Evolutionary conservation across 1,140 invertebrate genomes (phyloP).

Genomic region (Hylaeus anthracinus): DNA sequence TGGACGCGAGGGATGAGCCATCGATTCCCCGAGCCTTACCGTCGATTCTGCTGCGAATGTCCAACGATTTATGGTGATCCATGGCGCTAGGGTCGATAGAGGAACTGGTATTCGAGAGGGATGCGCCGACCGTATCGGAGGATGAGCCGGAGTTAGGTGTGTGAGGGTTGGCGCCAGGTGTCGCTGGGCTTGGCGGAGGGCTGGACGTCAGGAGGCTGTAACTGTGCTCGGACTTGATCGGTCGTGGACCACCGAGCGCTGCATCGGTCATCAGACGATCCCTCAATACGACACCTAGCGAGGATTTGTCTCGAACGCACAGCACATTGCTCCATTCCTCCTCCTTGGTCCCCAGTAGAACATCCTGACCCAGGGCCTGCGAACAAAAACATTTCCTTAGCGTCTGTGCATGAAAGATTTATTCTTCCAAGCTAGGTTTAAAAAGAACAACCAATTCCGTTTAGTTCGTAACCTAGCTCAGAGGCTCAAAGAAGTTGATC

Average conservation of each 20-base stretch:
- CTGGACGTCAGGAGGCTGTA: conserved; percentile 85
- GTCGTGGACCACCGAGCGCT: conserved; percentile 86
- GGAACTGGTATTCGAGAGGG: conserved; percentile 48
- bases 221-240: conserved; percentile 93
- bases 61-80: conserved; percentile 65
- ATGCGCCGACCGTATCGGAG: conserved; percentile 32
- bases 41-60: conserved; percentile 70
- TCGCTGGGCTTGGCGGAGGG: conserved; percentile 85
- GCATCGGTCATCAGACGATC: conserved; percentile 95
- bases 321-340: conserved; percentile 74
- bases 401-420: too few relatives aligned
- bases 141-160: conserved; percentile 58
- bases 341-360: conserved; percentile 70
- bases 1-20: too few relatives aligned
- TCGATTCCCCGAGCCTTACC: conserved; percentile 53
- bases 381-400: conserved; percentile 17
- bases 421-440: too few relatives aligned
- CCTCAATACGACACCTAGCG: conserved; percentile 87
- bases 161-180: conserved; percentile 64
- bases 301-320: conserved; percentile 63
- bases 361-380: conserved; percentile 71
- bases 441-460: too few relatives aligned
- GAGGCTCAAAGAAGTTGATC: too few relatives aligned
- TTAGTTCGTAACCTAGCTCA: too few relatives aligned
- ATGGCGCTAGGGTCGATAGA: conserved; percentile 56